Base-by-base conservation (phyloP, 2,888 invertebrate genomes). In the Saturnia pavonia region DNA sequence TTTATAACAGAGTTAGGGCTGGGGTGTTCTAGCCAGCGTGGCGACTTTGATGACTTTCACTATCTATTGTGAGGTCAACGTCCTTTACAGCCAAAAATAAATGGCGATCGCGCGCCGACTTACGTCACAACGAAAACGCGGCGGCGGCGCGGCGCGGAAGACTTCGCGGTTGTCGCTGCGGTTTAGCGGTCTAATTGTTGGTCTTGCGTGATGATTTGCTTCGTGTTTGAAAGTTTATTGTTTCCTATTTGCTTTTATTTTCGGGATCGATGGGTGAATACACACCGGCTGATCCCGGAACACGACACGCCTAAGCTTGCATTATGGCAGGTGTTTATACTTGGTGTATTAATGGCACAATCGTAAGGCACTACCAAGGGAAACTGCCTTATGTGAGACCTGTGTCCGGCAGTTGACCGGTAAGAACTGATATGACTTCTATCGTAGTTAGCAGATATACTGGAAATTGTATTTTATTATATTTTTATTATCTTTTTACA, bases 41-140 rank as follows among this genome's bases (percentile, higher is more conserved):
- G 90, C 91, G 91, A 89, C 90, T 78, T 80, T 69, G 87, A 85
- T 81, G 68, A 91, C 92, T 92, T 92, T 92, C 92, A 88, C 92
- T 88, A 81, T 80, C 75, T 60, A 27, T 14, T 25, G 75, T 75
- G 75, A 78, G 87, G 85, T 90, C 89, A 83, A 79, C 78, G 88
- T 74, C 87, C 89, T 76, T 77, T 76, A 74, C 77, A 85, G 89
- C 88, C 90, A 88, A 92, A 91, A 90, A 88, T 60, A 88, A 86
- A 84, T 82, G 79, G 48, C 69, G 63, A 14, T 65, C 40, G 51
- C 34, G 25, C 51, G 34, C 48, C 65, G 51, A 45, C 34, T 71
- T 71, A 71, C 51, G 71, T 71, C 71, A 71, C 51, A 16, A 45
- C 60, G 34, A 7, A n/a, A n/a, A n/a, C n/a, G n/a, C n/a, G n/a